Percentiles rank a stretch among this genome's conserved stretches.
Evolutionary conservation across 1,140 invertebrate species (phyloP).

Genomic region (Heterodera carotae): DNA sequence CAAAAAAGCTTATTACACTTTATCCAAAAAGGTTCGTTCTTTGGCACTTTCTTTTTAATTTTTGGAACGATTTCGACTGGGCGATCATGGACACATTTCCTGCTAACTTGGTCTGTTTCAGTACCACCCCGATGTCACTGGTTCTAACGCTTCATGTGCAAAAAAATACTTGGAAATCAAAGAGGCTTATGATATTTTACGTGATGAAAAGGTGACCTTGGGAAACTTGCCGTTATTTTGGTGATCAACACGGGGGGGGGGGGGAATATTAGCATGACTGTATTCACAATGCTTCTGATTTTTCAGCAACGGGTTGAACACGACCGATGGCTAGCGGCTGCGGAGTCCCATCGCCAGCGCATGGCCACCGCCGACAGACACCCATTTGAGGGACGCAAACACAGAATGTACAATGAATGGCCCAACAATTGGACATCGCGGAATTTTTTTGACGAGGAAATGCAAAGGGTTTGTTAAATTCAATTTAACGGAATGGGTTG

Average conservation of each 20-base stretch:
- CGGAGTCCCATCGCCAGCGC: neutral
- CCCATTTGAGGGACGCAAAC: neutral
- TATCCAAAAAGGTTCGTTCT: constrained; percentile 21
- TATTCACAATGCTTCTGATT: too few relatives aligned
- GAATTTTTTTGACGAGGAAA: neutral
- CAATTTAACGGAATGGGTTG: too few relatives aligned
- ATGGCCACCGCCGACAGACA: neutral
- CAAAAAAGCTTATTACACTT: constrained; percentile 26
- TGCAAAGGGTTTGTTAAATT: neutral
- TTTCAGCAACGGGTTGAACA: neutral
- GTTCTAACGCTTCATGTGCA: constrained; percentile 15
- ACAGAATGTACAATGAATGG: neutral
- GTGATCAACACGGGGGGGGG: too few relatives aligned
- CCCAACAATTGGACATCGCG: neutral
- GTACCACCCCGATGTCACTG: constrained; percentile 33
- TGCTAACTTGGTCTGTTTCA: constrained; percentile 4
- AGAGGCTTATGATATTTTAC: constrained; percentile 29
- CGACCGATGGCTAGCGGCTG: neutral
- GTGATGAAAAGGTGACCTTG: constrained; percentile 21
- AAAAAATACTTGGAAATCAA: constrained; percentile 31
- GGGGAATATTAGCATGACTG: too few relatives aligned
- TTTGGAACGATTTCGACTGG: too few relatives aligned
- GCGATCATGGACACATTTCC: neutral
- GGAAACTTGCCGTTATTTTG: too few relatives aligned
- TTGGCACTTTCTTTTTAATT: neutral